Conservation (phyloP, 2,797 vertebrate genomes). For the Odontamblyopus rebecca region DNA sequence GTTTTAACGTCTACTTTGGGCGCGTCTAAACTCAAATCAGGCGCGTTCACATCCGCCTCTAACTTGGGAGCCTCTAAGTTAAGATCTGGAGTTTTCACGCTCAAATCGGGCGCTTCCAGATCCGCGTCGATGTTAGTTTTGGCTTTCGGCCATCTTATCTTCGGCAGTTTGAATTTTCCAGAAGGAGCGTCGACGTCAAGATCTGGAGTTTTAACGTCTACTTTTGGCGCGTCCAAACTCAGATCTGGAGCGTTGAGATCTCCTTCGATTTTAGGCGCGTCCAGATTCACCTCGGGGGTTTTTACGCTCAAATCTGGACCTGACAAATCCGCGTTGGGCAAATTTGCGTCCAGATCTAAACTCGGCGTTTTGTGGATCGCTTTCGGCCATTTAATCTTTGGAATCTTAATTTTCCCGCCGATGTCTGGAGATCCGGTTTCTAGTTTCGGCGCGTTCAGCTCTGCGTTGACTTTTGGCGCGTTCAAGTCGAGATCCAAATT, state of each 20-base stretch:
- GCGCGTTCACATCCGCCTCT: neutral
- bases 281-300: neutral
- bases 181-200: neutral
- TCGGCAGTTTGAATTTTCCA: neutral
- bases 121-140: neutral
- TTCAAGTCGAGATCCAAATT: neutral
- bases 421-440: neutral
- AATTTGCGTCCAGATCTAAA: neutral
- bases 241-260: neutral
- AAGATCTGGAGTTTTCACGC: neutral
- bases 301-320: neutral
- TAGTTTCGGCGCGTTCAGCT: neutral
- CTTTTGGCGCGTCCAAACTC: neutral
- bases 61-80: neutral
- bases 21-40: neutral
- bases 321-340: neutral
- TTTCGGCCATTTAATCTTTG: constrained; percentile 1
- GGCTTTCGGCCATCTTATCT: neutral
- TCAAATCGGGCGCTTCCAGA: constrained; percentile 37
- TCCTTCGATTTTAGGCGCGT: neutral
- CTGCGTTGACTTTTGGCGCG: neutral
- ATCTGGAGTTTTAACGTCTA: neutral
- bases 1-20: neutral
- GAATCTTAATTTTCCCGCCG: neutral
- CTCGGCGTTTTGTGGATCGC: neutral